Evolutionary conservation across 2,113 vertebrate species (phyloP).

Genomic region (Phalacrocorax carbo): DNA sequence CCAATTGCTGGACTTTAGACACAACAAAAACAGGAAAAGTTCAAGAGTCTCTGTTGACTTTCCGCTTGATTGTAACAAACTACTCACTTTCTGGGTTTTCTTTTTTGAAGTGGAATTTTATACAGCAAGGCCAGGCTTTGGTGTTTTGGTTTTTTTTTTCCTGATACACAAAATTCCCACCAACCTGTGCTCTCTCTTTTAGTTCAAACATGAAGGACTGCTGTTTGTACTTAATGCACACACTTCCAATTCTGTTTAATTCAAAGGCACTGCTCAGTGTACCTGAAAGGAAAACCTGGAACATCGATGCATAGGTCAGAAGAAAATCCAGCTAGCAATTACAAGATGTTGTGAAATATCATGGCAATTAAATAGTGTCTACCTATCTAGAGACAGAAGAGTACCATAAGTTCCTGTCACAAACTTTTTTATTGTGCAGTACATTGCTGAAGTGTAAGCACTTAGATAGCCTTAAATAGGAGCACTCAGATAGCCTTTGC

Average conservation of each 20-base stretch:
- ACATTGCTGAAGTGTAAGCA: background rate
- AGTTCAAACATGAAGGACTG: background rate
- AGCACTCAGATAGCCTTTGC: background rate
- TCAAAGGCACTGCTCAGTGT: background rate
- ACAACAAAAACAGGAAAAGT: conserved; percentile 70
- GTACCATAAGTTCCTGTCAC: background rate
- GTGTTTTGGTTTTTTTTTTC: background rate
- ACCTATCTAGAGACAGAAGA: background rate
- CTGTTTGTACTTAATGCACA: background rate
- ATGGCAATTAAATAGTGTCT: background rate
- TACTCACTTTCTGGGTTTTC: conserved; percentile 47
- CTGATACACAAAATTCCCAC: conserved; percentile 20
- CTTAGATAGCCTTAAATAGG: background rate
- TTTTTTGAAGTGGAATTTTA: conserved; percentile 61
- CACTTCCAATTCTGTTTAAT: background rate
- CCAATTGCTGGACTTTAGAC: conserved; percentile 55
- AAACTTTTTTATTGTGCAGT: background rate
- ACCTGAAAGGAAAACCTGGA: conserved; percentile 3
- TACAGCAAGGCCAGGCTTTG: background rate
- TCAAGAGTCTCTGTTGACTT: conserved; percentile 63
- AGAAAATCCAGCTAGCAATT: background rate
- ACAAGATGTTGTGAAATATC: background rate
- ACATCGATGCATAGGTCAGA: background rate
- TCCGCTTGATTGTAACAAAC: conserved; percentile 59
- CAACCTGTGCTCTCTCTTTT: background rate